A percentile compares a stretch with the other conserved stretches of the same genome.
Evolutionary conservation across 2,888 invertebrate species (phyloP).

Genomic region (Sphaeridia pumilis): DNA sequence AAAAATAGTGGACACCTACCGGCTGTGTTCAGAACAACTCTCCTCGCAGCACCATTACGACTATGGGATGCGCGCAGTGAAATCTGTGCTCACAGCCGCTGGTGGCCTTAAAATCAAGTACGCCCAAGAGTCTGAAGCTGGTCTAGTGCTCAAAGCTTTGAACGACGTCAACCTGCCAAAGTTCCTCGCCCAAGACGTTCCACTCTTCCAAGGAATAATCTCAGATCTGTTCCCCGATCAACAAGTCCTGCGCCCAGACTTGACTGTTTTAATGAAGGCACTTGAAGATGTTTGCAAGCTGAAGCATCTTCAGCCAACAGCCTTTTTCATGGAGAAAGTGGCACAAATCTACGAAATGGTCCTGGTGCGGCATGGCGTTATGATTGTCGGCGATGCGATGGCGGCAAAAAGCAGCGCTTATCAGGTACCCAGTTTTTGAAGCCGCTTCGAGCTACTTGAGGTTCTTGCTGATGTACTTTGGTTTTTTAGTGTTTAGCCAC

Average conservation of each 20-base stretch:
- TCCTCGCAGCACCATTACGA: slow-evolving; percentile 91
- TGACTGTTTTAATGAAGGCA: slow-evolving; percentile 61
- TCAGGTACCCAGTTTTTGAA: slow-evolving; percentile 45
- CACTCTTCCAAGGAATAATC: slow-evolving; percentile 80
- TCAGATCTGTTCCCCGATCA: slow-evolving; percentile 83
- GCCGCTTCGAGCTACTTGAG: not conserved
- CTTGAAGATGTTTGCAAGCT: slow-evolving; percentile 52
- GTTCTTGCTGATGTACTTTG: not conserved
- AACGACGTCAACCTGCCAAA: slow-evolving; percentile 92
- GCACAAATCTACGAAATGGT: slow-evolving; percentile 91
- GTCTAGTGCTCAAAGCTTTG: slow-evolving; percentile 75
- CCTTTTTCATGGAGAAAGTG: slow-evolving; percentile 81
- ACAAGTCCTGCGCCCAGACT: slow-evolving; percentile 61
- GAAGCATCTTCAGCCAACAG: slow-evolving; percentile 69
- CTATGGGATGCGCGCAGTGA: slow-evolving; percentile 92
- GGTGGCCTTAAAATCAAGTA: slow-evolving; percentile 78
- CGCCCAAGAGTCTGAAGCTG: slow-evolving; percentile 62
- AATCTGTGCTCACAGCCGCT: slow-evolving; percentile 76
- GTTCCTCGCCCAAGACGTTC: slow-evolving; percentile 51
- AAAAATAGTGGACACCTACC: slow-evolving; percentile 92
- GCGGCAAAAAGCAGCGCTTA: slow-evolving; percentile 87
- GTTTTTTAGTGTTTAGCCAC: slow-evolving; percentile 51
- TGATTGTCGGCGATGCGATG: slow-evolving; percentile 84
- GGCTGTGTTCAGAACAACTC: slow-evolving; percentile 84
- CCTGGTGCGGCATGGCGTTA: slow-evolving; percentile 82